These are phyloP conservation scores for Apis dorsata DNA, from an alignment of 1,140 invertebrate genomes.

Conservation along the genomic window DNA sequence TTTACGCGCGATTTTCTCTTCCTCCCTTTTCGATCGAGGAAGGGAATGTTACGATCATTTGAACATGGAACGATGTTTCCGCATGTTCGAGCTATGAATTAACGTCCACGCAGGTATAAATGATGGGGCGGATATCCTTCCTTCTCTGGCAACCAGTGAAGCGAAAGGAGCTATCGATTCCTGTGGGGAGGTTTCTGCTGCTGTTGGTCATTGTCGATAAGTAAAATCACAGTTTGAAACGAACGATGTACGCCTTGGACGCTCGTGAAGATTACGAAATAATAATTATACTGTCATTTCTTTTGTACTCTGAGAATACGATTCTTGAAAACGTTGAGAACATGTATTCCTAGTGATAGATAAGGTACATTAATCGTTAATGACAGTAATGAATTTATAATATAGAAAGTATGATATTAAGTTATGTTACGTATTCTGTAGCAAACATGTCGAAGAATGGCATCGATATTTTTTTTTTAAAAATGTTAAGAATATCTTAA, in stretches of 20 bases:
- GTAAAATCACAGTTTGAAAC: neutral
- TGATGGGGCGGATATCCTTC: neutral
- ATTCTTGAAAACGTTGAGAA: too few relatives aligned
- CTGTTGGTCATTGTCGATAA: neutral
- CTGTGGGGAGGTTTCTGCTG: neutral
- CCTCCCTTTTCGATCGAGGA: neutral
- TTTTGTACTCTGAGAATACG: too few relatives aligned
- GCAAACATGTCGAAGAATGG: too few relatives aligned
- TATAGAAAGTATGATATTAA: too few relatives aligned
- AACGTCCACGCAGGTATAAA: neutral
- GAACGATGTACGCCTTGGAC: neutral
- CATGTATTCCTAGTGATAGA: too few relatives aligned
- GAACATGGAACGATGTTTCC: neutral
- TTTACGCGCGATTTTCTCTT: neutral
- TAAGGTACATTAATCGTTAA: too few relatives aligned
- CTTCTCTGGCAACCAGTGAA: neutral
- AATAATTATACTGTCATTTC: neutral
- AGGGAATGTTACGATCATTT: neutral
- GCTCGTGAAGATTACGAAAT: neutral
- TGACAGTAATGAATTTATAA: too few relatives aligned
- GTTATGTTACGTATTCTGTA: too few relatives aligned
- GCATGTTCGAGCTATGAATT: neutral
- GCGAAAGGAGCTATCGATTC: neutral
- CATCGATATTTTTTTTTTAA: too few relatives aligned
- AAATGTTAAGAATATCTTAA: too few relatives aligned